Conservation (phyloP, 2,113 vertebrate genomes). For the Laterallus jamaicensis region DNA sequence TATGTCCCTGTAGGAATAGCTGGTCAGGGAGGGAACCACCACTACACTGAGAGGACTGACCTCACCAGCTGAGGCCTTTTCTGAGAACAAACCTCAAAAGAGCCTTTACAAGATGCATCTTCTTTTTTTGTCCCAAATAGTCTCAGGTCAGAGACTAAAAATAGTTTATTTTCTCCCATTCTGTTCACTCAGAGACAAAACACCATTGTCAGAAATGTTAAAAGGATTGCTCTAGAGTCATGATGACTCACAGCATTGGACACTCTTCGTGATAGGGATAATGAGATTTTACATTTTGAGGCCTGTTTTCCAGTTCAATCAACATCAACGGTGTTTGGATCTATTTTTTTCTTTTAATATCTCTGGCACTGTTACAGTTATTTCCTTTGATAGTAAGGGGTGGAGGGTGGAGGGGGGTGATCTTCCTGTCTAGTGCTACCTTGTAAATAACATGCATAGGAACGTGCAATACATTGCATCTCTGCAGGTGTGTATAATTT, state of each 20-base stretch:
- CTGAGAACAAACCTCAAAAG: background rate
- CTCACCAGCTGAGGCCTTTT: background rate
- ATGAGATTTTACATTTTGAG: background rate
- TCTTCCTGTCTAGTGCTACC: background rate
- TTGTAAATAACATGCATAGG: background rate
- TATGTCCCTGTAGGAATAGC: background rate
- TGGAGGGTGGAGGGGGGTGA: background rate
- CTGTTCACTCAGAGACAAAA: constrained; percentile 3
- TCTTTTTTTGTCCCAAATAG: background rate
- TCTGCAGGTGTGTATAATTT: background rate
- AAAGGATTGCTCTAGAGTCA: constrained; percentile 18
- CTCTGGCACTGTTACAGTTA: background rate
- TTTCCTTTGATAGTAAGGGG: background rate
- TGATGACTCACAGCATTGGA: constrained; percentile 32
- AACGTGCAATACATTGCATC: background rate
- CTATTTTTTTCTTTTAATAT: background rate
- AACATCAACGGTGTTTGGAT: background rate
- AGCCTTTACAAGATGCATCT: background rate
- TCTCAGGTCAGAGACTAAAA: background rate
- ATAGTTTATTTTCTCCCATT: constrained; percentile 4
- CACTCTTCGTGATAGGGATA: background rate
- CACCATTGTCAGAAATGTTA: constrained; percentile 8
- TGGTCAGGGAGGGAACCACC: background rate
- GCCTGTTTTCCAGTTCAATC: background rate
- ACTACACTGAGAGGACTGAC: background rate